Percentiles rank a stretch among this genome's conserved stretches.
Conservation (phyloP, 2,113 vertebrate genomes). For the Caloenas nicobarica region DNA sequence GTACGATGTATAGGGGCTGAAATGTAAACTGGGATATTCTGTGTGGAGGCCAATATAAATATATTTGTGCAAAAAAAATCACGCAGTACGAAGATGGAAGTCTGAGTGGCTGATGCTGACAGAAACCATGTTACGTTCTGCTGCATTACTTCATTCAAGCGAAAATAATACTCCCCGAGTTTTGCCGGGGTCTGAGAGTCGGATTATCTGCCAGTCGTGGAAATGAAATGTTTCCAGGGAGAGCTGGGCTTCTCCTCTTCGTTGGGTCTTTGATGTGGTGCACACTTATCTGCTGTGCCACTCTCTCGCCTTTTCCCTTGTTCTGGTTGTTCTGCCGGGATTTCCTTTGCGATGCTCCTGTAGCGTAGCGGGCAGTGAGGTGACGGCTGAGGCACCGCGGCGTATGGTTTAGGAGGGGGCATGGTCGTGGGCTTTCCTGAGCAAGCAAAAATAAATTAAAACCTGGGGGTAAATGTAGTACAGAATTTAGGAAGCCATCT, state of each 20-base stretch:
- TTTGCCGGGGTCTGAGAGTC: not conserved
- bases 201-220: not conserved
- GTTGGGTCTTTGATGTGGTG: not conserved
- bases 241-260: not conserved
- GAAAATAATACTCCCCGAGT: conserved; percentile 12
- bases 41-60: conserved; percentile 50
- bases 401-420: accelerated
- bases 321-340: not conserved
- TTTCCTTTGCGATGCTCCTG: not conserved
- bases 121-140: conserved; percentile 56
- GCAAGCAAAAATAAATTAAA: not conserved
- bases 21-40: conserved; percentile 25
- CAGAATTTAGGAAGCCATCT: not conserved
- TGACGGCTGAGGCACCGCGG: not conserved
- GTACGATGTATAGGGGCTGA: not conserved
- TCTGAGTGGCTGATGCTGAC: conserved; percentile 56
- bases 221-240: not conserved
- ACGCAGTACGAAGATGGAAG: not conserved
- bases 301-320: not conserved
- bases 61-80: not conserved
- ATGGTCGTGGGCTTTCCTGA: not conserved
- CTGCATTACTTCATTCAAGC: conserved; percentile 57
- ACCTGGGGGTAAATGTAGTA: not conserved
- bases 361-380: accelerated
- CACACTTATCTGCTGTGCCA: accelerated